Evolutionary conservation across 2,888 invertebrate genomes (phyloP).

Genomic region (Griposia aprilina): DNA sequence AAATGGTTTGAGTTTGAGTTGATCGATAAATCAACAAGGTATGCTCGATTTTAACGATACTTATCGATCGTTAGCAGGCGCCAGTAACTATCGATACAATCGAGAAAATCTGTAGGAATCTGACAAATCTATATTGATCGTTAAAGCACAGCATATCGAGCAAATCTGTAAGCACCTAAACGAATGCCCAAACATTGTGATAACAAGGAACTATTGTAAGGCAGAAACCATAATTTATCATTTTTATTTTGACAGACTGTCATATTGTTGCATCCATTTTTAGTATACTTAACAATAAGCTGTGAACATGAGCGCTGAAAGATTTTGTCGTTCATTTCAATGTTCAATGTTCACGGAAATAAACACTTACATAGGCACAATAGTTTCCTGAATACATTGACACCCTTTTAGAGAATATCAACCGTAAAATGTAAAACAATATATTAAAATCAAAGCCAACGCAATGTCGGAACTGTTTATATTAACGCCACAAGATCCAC

Average conservation of each 20-base stretch:
- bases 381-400: constrained; percentile 10
- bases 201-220: background rate
- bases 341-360: background rate
- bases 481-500: constrained; percentile 56
- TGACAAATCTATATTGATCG: too few species aligned
- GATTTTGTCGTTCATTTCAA: background rate
- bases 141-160: background rate
- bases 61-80: background rate
- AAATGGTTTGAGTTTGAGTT: too few species aligned
- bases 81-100: background rate
- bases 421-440: constrained; percentile 16
- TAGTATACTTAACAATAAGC: background rate
- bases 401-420: constrained; percentile 12
- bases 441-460: constrained; percentile 62
- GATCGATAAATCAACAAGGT: background rate
- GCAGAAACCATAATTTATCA: background rate
- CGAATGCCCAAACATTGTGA: background rate
- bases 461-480: constrained; percentile 63
- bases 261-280: background rate
- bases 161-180: background rate
- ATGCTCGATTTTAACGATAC: background rate
- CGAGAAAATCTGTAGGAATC: background rate
- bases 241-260: background rate
- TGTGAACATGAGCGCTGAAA: background rate
- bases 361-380: constrained; percentile 5